Evolutionary conservation across 2,797 vertebrate species (phyloP).

Genomic region (Ptychobarbus kaznakovi): DNA sequence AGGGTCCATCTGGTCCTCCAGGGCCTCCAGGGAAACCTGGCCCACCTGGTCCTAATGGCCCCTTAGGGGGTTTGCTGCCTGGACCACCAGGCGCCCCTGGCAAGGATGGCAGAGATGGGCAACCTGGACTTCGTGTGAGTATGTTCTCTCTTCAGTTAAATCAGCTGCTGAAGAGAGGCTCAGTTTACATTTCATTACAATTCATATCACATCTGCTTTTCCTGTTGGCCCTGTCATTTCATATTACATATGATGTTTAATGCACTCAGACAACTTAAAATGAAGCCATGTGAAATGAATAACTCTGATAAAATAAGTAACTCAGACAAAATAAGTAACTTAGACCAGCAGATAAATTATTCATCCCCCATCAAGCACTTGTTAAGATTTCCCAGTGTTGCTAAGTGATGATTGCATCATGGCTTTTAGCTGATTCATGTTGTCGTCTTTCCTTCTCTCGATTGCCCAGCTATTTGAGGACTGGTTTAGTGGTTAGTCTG

Average conservation of each 20-base stretch:
- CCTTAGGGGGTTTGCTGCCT: conserved; percentile 65
- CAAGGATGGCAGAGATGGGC: conserved; percentile 75
- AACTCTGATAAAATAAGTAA: background rate
- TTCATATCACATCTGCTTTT: background rate
- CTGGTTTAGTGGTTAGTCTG: conserved; percentile 78
- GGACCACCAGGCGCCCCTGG: conserved; percentile 78
- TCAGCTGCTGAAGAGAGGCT: background rate
- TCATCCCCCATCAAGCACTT: background rate
- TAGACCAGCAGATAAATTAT: conserved; percentile 19
- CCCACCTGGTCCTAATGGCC: conserved; percentile 73
- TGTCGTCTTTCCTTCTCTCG: conserved; percentile 30
- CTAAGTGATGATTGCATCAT: background rate
- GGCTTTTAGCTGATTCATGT: background rate
- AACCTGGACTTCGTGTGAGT: conserved; percentile 82
- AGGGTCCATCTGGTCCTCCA: conserved; percentile 88
- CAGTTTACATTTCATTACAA: background rate
- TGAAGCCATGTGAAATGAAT: background rate
- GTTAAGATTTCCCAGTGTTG: background rate
- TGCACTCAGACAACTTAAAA: background rate
- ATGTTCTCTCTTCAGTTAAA: background rate
- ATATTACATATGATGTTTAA: conserved; percentile 8
- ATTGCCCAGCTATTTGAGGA: conserved; percentile 72
- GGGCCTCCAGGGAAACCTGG: conserved; percentile 85
- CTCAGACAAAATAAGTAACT: conserved; percentile 6
- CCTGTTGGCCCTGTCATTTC: background rate